Conservation (phyloP, 2,113 vertebrate genomes). For the Condylura cristata region DNA sequence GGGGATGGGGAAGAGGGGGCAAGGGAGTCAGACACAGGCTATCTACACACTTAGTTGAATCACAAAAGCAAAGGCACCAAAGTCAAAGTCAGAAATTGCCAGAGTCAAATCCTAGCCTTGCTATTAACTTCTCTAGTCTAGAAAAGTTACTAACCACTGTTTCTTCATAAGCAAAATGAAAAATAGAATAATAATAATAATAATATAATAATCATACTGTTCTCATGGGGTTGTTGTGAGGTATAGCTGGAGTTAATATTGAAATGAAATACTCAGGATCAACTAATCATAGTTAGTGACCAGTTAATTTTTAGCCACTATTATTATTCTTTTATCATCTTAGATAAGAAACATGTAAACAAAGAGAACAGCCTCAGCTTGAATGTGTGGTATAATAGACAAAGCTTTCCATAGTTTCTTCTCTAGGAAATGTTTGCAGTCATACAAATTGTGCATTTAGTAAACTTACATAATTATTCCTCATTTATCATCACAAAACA, state of each 20-base stretch:
- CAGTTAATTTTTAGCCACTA: background rate
- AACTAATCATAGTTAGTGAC: background rate
- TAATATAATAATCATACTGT: background rate
- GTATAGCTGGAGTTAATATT: background rate
- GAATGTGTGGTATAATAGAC: background rate
- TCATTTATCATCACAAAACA: background rate
- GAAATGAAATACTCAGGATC: background rate
- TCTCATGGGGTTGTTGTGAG: background rate
- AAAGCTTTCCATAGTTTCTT: background rate
- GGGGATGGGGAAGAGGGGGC: background rate
- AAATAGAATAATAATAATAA: background rate
- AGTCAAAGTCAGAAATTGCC: no score
- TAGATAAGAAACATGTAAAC: background rate
- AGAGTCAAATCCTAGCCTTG: background rate
- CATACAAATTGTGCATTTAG: background rate
- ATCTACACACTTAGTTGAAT: fast-evolving
- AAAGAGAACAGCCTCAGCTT: background rate
- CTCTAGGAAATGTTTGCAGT: background rate
- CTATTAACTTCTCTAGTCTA: background rate
- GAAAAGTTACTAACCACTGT: background rate
- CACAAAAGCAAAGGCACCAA: background rate
- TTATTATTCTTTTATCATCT: background rate
- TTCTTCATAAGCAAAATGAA: background rate
- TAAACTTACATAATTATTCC: background rate
- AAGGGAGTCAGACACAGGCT: background rate